phyloP scores from a whole-genome alignment of 2,797 vertebrate species.

The Trachops cirrhosus region DNA sequence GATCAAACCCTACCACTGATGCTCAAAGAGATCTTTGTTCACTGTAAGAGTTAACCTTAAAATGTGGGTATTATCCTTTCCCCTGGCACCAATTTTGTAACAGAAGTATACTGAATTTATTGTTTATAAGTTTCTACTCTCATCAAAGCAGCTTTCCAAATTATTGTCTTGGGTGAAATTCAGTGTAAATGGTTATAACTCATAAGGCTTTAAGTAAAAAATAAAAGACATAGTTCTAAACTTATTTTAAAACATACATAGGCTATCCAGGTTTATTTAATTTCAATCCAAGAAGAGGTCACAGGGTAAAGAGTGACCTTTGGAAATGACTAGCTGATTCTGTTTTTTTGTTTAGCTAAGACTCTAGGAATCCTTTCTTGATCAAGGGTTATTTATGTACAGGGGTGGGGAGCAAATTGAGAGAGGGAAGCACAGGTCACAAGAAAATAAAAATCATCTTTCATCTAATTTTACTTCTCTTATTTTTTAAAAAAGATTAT shows the following conservation, averaged over 20 bases:
- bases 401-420: not conserved
- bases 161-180: slow-evolving; percentile 10
- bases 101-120: not conserved
- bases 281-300: slow-evolving; percentile 2
- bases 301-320: not conserved
- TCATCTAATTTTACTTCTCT: not conserved
- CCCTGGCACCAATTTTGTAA: not conserved
- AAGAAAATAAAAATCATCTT: slow-evolving; percentile 34
- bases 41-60: not conserved
- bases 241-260: not conserved
- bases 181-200: not conserved
- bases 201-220: slow-evolving; percentile 1
- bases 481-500: not conserved
- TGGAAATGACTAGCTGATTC: not conserved
- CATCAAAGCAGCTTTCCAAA: not conserved
- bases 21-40: not conserved
- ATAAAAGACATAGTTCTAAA: not conserved
- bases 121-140: not conserved
- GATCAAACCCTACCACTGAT: not conserved
- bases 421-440: not conserved
- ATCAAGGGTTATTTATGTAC: not conserved
- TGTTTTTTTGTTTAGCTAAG: slow-evolving; percentile 33
- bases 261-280: not conserved
- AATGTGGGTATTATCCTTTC: not conserved
- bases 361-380: not conserved